Percentiles rank a stretch among this genome's conserved stretches.
These are phyloP conservation scores for Heteropelma amictum DNA, from an alignment of 2,888 invertebrate genomes.

Conservation along the genomic window DNA sequence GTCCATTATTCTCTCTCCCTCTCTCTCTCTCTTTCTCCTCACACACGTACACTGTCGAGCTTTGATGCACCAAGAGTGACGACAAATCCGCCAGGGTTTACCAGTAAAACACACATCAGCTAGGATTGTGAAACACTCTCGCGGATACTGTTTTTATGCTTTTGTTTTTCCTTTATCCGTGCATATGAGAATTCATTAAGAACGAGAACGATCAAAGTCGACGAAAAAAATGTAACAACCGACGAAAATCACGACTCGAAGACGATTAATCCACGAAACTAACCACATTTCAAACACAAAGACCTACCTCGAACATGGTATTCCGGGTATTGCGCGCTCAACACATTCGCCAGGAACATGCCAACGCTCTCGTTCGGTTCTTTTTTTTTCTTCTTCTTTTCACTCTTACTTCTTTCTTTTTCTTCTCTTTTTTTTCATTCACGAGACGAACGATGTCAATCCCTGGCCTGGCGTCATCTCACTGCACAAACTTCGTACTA, in stretches of 20 bases:
- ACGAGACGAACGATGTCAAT: slow-evolving; percentile 23
- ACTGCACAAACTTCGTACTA: slow-evolving; percentile 48
- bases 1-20: neutral
- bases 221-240: neutral
- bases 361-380: slow-evolving; percentile 30
- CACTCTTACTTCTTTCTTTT: neutral
- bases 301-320: slow-evolving; percentile 56
- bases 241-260: slow-evolving; percentile 8
- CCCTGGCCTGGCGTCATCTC: slow-evolving; percentile 50
- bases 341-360: slow-evolving; percentile 53
- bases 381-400: neutral
- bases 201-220: neutral
- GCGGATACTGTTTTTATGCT: neutral
- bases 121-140: slow-evolving; percentile 45
- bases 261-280: neutral
- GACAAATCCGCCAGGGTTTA: slow-evolving; percentile 33
- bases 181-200: neutral
- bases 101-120: slow-evolving; percentile 36
- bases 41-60: slow-evolving; percentile 24
- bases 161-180: neutral
- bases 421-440: slow-evolving; percentile 23
- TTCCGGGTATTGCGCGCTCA: slow-evolving; percentile 54
- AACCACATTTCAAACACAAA: slow-evolving; percentile 21
- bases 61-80: slow-evolving; percentile 40
- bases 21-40: neutral